Evolutionary conservation across 2,113 vertebrate species (phyloP), one percentile per base, ranked within the genome.

Genomic region (Vidua chalybeata): DNA sequence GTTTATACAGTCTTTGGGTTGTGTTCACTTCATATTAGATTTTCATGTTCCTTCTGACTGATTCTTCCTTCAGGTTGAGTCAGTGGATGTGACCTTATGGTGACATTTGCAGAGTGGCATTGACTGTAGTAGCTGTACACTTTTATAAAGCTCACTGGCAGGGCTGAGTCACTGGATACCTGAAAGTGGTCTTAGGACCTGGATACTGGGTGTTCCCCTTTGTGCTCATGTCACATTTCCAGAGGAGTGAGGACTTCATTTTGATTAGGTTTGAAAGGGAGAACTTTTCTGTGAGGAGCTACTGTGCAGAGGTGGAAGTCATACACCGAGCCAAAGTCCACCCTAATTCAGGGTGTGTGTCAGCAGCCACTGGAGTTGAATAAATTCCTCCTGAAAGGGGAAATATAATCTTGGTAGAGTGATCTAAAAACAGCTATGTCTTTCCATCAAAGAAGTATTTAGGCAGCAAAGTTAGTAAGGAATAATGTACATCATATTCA

Each of bases 81-180:
- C 66, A 74, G 62, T 74, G 79, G 74, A 85, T 94, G 68, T 95
- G 95, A 97, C 97, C 94, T 97, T 97, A 94, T 67, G 52, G 59
- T 97, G 97, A 95, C 94, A 97, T 97, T 97, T 97, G 95, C 95
- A 91, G 89, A 95, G 71, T 84, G 63, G 55, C 82, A 77, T 28
- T 54, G 75, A 51, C 72, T 91, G 85, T 39, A 63, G 88, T 90
- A 93, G 87, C 84, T 89, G 77, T 46, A 54, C 4, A 3, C 52
- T 93, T 63, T 67, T 62, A 61, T 64, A 61, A 64, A 92, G 59
- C 91, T 97, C 67, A 33, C 67, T 48, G 39, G 30, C 45, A 77
- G 43, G 31, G n/a, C 45, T 96, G 88, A 94, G 37, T 64, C 84
- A 93, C 33, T 6, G 46, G 46, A 48, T 39, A 88, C 24, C 51